These are phyloP conservation scores for Drosophila neoperkinsi DNA, from an alignment of 2,888 invertebrate genomes.

Conservation along the genomic window DNA sequence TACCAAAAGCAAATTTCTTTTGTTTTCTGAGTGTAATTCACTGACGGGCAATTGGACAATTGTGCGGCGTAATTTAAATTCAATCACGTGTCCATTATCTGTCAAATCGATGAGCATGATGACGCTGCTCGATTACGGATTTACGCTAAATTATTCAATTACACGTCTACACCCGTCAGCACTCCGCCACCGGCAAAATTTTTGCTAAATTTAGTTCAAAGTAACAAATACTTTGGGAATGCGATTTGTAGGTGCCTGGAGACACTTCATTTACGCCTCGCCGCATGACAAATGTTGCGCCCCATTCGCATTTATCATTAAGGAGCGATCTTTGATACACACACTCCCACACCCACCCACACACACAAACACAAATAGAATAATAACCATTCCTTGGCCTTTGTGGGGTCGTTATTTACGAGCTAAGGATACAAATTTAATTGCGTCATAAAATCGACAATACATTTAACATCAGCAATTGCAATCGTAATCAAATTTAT, in stretches of 20 bases:
- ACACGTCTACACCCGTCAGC: constrained; percentile 7
- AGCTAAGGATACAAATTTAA: constrained; percentile 59
- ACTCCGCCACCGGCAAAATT: not conserved
- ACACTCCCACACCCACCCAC: not conserved
- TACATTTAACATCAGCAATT: constrained; percentile 53
- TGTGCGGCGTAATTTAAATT: constrained; percentile 51
- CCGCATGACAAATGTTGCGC: constrained; percentile 60
- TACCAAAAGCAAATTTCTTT: not conserved
- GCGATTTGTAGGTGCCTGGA: constrained; percentile 43
- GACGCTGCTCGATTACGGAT: constrained; percentile 30
- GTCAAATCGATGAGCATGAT: constrained; percentile 14
- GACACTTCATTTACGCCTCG: constrained; percentile 56
- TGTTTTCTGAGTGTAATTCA: not conserved
- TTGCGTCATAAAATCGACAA: constrained; percentile 63
- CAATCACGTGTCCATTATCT: constrained; percentile 60
- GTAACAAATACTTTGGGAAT: constrained; percentile 25
- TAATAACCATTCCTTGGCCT: constrained; percentile 8
- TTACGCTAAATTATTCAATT: constrained; percentile 68
- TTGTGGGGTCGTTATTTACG: constrained; percentile 44
- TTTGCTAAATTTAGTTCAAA: constrained; percentile 7
- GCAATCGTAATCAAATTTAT: constrained; percentile 63
- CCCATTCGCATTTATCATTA: constrained; percentile 40
- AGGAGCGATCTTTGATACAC: constrained; percentile 38
- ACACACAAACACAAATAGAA: constrained; percentile 16
- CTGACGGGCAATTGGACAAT: not conserved